These are phyloP conservation scores for Ataeniobius toweri DNA, from an alignment of 2,797 vertebrate genomes.

Conservation along the genomic window DNA sequence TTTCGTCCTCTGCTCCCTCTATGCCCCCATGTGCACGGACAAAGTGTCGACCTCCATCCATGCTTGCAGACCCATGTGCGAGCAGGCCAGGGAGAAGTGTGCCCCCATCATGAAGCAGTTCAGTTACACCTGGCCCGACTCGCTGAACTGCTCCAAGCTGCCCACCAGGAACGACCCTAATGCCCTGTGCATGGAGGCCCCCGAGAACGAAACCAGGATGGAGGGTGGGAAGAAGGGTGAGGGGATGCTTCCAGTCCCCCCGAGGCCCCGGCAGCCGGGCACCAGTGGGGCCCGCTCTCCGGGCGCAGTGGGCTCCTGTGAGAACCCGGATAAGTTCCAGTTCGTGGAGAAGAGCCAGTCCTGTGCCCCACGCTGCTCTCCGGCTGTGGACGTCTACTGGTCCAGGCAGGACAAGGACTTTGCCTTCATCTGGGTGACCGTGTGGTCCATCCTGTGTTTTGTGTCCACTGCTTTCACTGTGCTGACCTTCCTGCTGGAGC, in stretches of 20 bases:
- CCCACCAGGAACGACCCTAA: slow-evolving; percentile 96
- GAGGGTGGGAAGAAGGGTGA: slow-evolving; percentile 84
- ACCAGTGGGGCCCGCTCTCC: slow-evolving; percentile 53
- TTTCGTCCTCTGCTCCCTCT: slow-evolving; percentile 98
- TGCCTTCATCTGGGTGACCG: slow-evolving; percentile 96
- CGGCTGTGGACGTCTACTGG: slow-evolving; percentile 95
- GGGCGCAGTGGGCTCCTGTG: slow-evolving; percentile 78
- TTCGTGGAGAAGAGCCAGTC: slow-evolving; percentile 94
- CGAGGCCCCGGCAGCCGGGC: slow-evolving; percentile 77
- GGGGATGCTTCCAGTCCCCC: slow-evolving; percentile 87
- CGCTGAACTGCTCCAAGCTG: slow-evolving; percentile 91
- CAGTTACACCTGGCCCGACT: slow-evolving; percentile 96
- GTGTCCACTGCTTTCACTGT: slow-evolving; percentile 96
- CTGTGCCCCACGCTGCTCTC: slow-evolving; percentile 90
- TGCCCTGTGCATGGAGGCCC: slow-evolving; percentile 97
- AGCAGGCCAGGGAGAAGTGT: slow-evolving; percentile 92
- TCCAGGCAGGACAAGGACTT: slow-evolving; percentile 95
- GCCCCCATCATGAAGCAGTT: slow-evolving; percentile 98
- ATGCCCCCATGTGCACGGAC: slow-evolving; percentile 97
- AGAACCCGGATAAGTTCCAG: slow-evolving; percentile 95
- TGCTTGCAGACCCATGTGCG: slow-evolving; percentile 98
- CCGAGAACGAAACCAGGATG: slow-evolving; percentile 88
- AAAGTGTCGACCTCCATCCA: slow-evolving; percentile 97
- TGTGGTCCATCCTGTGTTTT: slow-evolving; percentile 96
- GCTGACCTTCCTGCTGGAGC: slow-evolving; percentile 95